These are phyloP conservation scores for Bombus waltoni DNA, from an alignment of 1,140 invertebrate species.

Conservation along the genomic window DNA sequence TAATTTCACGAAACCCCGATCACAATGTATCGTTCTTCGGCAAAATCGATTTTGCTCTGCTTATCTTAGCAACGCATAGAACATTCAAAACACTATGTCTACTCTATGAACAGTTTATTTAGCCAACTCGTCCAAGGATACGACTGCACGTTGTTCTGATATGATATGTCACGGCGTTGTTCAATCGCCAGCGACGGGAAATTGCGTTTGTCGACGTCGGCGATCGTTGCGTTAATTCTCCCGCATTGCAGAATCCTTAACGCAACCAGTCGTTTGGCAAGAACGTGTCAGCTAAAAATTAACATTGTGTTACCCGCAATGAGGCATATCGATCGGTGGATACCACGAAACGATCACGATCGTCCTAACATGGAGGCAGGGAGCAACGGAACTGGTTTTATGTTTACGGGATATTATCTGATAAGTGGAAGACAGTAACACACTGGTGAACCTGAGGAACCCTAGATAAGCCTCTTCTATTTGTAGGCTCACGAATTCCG, in stretches of 20 bases:
- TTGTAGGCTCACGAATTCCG: neutral
- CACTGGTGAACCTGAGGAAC: neutral
- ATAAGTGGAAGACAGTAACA: neutral
- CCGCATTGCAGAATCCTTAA: slow-evolving; percentile 32
- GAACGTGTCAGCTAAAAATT: neutral
- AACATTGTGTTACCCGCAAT: neutral
- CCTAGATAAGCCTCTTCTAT: slow-evolving; percentile 21
- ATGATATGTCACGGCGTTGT: neutral
- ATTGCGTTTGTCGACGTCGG: neutral
- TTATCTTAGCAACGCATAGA: too few relatives aligned
- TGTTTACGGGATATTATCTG: slow-evolving; percentile 2
- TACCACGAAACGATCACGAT: slow-evolving; percentile 1
- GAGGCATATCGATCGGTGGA: neutral
- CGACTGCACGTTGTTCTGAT: neutral
- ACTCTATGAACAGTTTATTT: neutral
- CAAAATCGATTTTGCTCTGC: neutral
- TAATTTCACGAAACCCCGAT: neutral
- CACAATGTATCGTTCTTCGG: neutral
- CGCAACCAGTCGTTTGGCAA: neutral
- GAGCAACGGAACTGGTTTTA: slow-evolving; percentile 8
- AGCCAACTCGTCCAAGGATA: neutral
- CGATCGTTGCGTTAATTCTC: slow-evolving; percentile 14
- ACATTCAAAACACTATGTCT: neutral
- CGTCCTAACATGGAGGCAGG: neutral
- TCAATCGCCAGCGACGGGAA: neutral